Evolutionary conservation across 1,140 invertebrate genomes (phyloP), one percentile per base, ranked within the genome.

Genomic region (Solenopsis invicta): DNA sequence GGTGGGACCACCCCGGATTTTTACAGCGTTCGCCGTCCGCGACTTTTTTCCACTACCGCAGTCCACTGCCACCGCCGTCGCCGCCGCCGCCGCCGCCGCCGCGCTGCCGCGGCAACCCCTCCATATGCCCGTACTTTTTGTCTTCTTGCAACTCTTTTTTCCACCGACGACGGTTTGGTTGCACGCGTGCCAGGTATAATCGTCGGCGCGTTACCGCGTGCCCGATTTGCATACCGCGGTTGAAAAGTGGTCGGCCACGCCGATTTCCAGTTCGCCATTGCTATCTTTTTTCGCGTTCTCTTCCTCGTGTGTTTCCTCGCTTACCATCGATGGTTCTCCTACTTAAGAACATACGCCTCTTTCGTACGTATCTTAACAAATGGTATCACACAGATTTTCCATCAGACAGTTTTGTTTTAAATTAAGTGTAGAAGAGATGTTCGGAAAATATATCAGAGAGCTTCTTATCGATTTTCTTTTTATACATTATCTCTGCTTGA

Each of bases 151-250:
- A 72, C 24, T 91, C 81, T 81, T 85, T 89, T 80, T 61, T 85
- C 64, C 75, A n/a, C 59, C 56, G 75, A 90, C 86, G 86, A 59
- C 78, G 76, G 72, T 84, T 85, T 66, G 72, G 80, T 61, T 59
- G 84, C 67, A 88, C 87, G 85, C 89, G 85, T 71, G 76, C 80
- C 85, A 54, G 66, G 92, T 94, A 94, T 94, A 95, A 95, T 95
- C 94, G 94, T 93, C 91, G 91, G 92, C 93, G 94, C 94, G 93
- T 94, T 91, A 93, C 91, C 91, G 91, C 91, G 90, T 90, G 89
- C 87, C 89, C 91, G 91, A 95, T 95, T 95, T 94, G 94, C 94
- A 95, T 95, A 93, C 93, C 88, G 59, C 69, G 89, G 90, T 85
- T 86, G 91, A 93, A 87, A 91, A 90, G 88, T 89, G 92, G 74